A percentile compares a stretch with the other conserved stretches of the same genome.
These are phyloP conservation scores for Dinocampus coccinellae DNA, from an alignment of 2,888 invertebrate species.

Conservation along the genomic window DNA sequence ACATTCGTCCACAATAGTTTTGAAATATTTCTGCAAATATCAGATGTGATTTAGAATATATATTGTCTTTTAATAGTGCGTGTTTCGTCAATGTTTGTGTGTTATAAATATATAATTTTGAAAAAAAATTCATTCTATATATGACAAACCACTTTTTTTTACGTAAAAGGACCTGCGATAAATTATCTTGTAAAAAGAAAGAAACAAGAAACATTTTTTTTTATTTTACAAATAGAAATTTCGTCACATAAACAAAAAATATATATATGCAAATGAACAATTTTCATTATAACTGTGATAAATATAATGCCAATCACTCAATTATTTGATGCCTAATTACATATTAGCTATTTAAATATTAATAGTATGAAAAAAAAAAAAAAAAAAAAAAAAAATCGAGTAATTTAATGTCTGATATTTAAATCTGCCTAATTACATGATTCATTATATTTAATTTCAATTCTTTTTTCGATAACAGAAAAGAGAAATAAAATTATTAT, in stretches of 20 bases:
- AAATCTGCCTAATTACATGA: constrained; percentile 21
- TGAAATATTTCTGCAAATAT: not conserved
- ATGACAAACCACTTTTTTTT: too few relatives aligned
- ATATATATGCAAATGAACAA: not conserved
- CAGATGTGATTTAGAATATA: not conserved
- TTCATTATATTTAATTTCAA: constrained; percentile 13
- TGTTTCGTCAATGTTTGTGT: not conserved
- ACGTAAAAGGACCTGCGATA: too few relatives aligned
- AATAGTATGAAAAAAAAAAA: not conserved
- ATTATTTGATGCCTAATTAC: not conserved
- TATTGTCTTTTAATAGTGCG: not conserved
- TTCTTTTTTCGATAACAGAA: not conserved
- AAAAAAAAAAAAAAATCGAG: not conserved
- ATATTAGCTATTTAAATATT: constrained; percentile 39
- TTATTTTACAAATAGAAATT: too few relatives aligned
- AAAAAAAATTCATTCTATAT: too few relatives aligned
- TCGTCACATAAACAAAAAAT: not conserved
- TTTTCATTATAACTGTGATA: constrained; percentile 60
- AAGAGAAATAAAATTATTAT: not conserved
- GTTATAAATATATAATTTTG: too few relatives aligned
- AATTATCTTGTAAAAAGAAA: not conserved
- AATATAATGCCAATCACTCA: constrained; percentile 54
- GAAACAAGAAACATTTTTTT: too few relatives aligned
- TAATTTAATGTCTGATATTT: constrained; percentile 16
- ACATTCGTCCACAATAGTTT: constrained; percentile 9